Conservation (phyloP, 1,140 invertebrate species). For the Orius insidiosus region DNA sequence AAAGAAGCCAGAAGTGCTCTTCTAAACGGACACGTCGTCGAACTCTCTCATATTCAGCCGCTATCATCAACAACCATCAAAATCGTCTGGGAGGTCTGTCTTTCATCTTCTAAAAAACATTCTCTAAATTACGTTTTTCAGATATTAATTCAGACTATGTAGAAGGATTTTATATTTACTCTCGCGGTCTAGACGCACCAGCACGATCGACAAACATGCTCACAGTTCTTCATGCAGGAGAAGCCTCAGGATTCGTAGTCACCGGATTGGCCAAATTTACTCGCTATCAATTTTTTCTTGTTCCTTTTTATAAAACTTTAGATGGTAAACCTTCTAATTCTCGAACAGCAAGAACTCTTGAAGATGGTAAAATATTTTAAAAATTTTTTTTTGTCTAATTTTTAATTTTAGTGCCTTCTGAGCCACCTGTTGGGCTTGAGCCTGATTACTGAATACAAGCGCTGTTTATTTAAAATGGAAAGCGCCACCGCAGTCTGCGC, state of each 20-base stretch:
- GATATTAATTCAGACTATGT: conserved; percentile 48
- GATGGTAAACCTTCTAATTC: conserved; percentile 64
- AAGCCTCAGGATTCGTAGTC: conserved; percentile 50
- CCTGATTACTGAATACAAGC: conserved; percentile 55
- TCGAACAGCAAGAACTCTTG: conserved; percentile 43
- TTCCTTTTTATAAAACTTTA: conserved; percentile 59
- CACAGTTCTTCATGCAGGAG: conserved; percentile 52
- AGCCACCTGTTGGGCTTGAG: conserved; percentile 60
- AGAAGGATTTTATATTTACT: conserved; percentile 42
- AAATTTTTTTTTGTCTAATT: conserved; percentile 16
- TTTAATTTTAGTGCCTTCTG: conserved; percentile 46
- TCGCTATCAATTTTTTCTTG: conserved; percentile 58
- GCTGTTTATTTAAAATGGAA: conserved; percentile 70
- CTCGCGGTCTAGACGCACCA: conserved; percentile 30
- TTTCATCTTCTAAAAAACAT: background rate
- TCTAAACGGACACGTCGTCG: conserved; percentile 51
- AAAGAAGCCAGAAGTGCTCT: conserved; percentile 47
- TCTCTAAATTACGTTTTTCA: conserved; percentile 22
- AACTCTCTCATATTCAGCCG: conserved; percentile 60
- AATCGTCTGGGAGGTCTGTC: conserved; percentile 62
- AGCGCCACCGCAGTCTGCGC: conserved; percentile 44
- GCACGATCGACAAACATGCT: conserved; percentile 48
- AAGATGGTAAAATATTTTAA: conserved; percentile 64
- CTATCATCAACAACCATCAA: conserved; percentile 65
- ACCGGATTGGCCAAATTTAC: conserved; percentile 49